Percentiles rank a stretch among this genome's conserved stretches.
These are phyloP conservation scores for Helleia helle DNA, from an alignment of 2,888 invertebrate species.

Conservation along the genomic window DNA sequence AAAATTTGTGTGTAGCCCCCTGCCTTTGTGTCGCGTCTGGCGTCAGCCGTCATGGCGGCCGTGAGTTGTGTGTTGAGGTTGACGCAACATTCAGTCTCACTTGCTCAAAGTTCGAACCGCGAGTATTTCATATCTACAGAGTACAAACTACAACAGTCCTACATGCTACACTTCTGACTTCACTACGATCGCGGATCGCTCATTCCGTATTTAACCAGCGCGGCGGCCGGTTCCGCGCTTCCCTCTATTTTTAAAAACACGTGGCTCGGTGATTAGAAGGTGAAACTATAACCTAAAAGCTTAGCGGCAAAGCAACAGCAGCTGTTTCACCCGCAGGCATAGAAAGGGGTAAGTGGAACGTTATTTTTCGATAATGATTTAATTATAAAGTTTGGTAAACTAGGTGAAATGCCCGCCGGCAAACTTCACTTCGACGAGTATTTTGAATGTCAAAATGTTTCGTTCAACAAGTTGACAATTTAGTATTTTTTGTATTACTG, in stretches of 20 bases:
- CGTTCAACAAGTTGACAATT: no score
- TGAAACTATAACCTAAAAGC: conserved; percentile 32
- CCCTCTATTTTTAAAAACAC: conserved; percentile 46
- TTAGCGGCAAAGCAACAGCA: conserved; percentile 16
- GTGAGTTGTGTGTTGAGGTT: no score
- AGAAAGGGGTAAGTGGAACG: conserved; percentile 23
- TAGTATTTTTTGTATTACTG: no score
- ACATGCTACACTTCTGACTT: no score
- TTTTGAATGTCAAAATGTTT: no score
- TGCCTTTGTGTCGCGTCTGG: no score
- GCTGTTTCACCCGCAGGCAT: conserved; percentile 14
- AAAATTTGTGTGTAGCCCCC: neutral
- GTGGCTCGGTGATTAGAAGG: conserved; percentile 44
- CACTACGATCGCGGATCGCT: conserved; percentile 24
- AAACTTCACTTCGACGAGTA: neutral
- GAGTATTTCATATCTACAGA: conserved; percentile 18
- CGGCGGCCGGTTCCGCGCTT: conserved; percentile 34
- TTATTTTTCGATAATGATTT: conserved; percentile 9
- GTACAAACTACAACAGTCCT: conserved; percentile 5
- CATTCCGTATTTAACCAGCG: conserved; percentile 56
- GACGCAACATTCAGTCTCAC: conserved; percentile 40
- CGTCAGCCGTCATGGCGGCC: conserved; percentile 14
- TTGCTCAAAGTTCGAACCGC: conserved; percentile 29
- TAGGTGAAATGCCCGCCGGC: neutral
- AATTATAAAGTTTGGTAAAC: neutral